Conservation (phyloP, 2,797 vertebrate genomes). For the Champsocephalus esox region DNA sequence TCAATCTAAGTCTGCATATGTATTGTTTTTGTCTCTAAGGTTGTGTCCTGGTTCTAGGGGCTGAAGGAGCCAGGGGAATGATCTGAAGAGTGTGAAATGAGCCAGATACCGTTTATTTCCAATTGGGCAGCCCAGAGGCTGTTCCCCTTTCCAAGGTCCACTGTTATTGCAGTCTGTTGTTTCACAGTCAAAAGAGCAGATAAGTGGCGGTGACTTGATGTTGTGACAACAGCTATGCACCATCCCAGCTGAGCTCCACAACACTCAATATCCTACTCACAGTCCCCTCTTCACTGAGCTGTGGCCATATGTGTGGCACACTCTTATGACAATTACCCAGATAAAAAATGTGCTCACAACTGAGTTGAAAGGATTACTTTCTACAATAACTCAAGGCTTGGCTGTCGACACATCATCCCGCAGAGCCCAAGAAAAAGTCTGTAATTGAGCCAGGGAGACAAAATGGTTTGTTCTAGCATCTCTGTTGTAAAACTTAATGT, state of each 20-base stretch:
- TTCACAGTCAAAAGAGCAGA: constrained; percentile 70
- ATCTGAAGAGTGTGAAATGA: constrained; percentile 51
- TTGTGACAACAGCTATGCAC: constrained; percentile 9
- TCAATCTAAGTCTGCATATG: background rate
- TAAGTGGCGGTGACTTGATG: constrained; percentile 60
- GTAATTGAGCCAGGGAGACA: constrained; percentile 30
- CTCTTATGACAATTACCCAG: constrained; percentile 30
- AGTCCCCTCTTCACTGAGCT: background rate
- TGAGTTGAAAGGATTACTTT: constrained; percentile 42
- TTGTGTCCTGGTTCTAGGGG: background rate
- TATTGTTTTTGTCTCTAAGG: background rate
- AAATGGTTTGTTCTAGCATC: constrained; percentile 14
- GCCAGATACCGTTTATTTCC: constrained; percentile 43
- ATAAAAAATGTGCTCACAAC: constrained; percentile 36
- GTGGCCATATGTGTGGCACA: background rate
- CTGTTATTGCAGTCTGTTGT: constrained; percentile 60
- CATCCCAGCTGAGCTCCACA: constrained; percentile 36
- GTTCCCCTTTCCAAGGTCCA: constrained; percentile 38
- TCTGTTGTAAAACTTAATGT: constrained; percentile 31
- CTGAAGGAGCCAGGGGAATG: constrained; percentile 8
- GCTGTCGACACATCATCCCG: constrained; percentile 27
- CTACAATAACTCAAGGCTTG: constrained; percentile 34
- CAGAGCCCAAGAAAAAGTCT: constrained; percentile 19
- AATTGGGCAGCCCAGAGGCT: constrained; percentile 32
- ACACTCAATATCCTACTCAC: constrained; percentile 4